Conservation (phyloP, 2,797 vertebrate genomes). For the Agapornis canus region DNA sequence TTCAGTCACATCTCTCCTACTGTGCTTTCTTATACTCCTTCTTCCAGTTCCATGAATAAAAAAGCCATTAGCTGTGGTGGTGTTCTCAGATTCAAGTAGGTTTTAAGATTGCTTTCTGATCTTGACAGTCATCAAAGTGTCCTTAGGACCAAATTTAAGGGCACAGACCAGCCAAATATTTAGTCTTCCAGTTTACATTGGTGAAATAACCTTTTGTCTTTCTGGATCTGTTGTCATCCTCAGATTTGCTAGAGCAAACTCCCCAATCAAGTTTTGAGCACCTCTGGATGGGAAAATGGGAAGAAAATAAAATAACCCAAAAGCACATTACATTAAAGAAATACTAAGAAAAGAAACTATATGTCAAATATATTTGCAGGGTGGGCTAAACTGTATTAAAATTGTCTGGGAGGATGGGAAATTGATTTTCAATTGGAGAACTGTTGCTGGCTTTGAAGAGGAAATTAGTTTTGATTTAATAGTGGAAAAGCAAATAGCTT, state of each 20-base stretch:
- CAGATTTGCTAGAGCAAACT: background rate
- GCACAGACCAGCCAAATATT: background rate
- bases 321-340: background rate
- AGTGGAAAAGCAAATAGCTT: background rate
- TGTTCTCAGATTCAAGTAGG: background rate
- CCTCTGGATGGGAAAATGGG: background rate
- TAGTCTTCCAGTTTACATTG: background rate
- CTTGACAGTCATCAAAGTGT: background rate
- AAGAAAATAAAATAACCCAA: background rate
- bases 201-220: background rate
- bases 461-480: constrained; percentile 5
- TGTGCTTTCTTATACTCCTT: background rate
- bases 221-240: background rate
- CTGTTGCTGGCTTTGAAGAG: background rate
- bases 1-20: background rate
- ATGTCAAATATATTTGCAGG: background rate
- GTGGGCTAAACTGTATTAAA: background rate
- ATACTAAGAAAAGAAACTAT: background rate
- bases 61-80: background rate
- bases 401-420: background rate
- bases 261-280: background rate
- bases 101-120: background rate
- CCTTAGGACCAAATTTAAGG: background rate
- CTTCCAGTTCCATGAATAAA: background rate
- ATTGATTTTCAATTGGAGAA: background rate